Evolutionary conservation across 2,113 vertebrate species (phyloP), one percentile per base, ranked within the genome.

Genomic region (Cyphomyrus plagiostoma): DNA sequence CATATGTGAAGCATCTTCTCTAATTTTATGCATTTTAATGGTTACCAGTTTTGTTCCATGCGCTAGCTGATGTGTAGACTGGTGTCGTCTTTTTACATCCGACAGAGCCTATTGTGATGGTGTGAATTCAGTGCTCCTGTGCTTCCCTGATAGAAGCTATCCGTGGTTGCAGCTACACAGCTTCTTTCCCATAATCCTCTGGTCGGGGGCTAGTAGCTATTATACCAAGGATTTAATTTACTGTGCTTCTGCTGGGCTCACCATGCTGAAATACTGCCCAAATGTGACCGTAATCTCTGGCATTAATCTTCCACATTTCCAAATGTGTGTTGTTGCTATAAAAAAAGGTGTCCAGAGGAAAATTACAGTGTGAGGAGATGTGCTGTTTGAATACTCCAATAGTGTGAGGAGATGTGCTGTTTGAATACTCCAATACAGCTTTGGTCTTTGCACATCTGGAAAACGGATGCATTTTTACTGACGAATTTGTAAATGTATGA

Each of bases 241-340:
- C 80, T 85, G 77, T 58, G 50, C 77, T 48, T 39, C 5, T 19
- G 21, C 82, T 83, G 35, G n/a, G n/a, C 39, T 53, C 56, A 50
- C 35, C 50, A 39, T 42, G 35, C 80, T 35, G 77, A 83, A 19
- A 56, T 39, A 80, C 70, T 30, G n/a, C 74, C 9, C 39, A 46
- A 88, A 89, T 89, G 66, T 66, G 70, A 45, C 30, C 8, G 39
- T 62, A 62, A 84, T 89, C 74, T 84, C 88, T 58, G 21, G 21
- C 80, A n/a, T 19, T 58, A 89, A 89, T 53, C 50, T 82, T 83
- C 26, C 35, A 15, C 26, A 21, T 56, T 58, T 89, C 77, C 39
- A 80, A n/a, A 56, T 46, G 35, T 45, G 77, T 46, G 77, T 56
- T 56, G 45, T 83, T 84, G 80, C 52, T 84, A 80, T 58, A 30